These are phyloP conservation scores for Sebastes vulpes DNA, from an alignment of 2,797 vertebrate species.

Conservation along the genomic window DNA sequence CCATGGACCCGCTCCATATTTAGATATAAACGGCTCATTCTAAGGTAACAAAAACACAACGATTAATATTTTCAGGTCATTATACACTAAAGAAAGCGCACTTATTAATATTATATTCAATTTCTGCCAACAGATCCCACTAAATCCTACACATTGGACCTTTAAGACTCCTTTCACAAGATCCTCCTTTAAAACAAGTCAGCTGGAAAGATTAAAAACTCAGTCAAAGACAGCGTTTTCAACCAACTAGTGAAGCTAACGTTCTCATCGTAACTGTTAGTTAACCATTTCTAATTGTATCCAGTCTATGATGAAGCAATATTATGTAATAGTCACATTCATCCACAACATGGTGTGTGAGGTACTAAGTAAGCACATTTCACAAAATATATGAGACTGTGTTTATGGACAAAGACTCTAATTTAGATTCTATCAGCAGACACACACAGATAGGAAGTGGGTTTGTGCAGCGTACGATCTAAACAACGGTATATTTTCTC, in stretches of 20 bases:
- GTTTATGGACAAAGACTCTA: conserved; percentile 45
- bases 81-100: too few species aligned
- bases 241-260: too few species aligned
- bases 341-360: neutral
- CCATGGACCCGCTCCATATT: too few species aligned
- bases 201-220: too few species aligned
- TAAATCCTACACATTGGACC: neutral
- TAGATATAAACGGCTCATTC: too few species aligned
- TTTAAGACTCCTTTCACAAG: neutral
- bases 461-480: conserved; percentile 28
- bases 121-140: too few species aligned
- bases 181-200: neutral
- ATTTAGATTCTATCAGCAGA: conserved; percentile 50
- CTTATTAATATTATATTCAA: too few species aligned
- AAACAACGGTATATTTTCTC: conserved; percentile 50
- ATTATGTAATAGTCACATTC: neutral
- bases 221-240: too few species aligned
- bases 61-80: too few species aligned
- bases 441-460: conserved; percentile 14
- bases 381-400: conserved; percentile 18
- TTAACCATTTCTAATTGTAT: neutral
- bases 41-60: too few species aligned
- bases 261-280: neutral
- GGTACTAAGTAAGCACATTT: neutral
- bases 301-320: neutral